Conservation (phyloP, 2,797 vertebrate species). For the Argentina silus region DNA sequence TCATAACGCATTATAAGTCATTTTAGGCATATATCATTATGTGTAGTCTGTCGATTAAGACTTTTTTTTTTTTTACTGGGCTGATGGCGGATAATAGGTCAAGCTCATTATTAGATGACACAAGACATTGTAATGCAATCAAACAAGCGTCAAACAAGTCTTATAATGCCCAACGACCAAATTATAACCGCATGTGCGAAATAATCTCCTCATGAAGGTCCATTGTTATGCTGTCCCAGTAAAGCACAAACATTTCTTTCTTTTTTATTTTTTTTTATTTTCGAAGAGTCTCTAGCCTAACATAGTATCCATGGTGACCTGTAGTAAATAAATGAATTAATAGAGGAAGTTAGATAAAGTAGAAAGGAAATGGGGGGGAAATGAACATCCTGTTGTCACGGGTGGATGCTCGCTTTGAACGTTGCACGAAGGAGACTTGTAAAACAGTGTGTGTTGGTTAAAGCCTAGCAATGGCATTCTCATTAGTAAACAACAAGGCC, state of each 20-base stretch:
- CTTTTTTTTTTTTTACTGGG: no score
- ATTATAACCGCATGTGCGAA: no score
- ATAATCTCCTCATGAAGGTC: not conserved
- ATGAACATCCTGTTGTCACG: constrained; percentile 72
- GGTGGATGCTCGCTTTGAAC: constrained; percentile 76
- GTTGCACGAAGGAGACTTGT: constrained; percentile 67
- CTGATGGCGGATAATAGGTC: no score
- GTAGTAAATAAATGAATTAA: constrained; percentile 65
- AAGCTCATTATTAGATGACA: no score
- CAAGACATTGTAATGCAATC: no score
- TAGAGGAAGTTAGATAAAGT: constrained; percentile 68
- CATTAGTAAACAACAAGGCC: constrained; percentile 70
- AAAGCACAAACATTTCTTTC: not conserved
- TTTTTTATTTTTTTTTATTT: not conserved
- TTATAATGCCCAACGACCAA: no score
- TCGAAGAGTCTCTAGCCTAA: constrained; percentile 22
- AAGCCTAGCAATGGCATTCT: constrained; percentile 75
- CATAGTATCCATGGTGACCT: constrained; percentile 50
- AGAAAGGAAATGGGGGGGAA: constrained; percentile 63
- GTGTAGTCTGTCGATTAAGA: no score
- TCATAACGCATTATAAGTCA: no score
- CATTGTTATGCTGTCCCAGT: not conserved
- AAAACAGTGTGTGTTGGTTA: constrained; percentile 79
- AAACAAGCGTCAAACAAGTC: no score
- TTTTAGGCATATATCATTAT: no score